phyloP scores from a whole-genome alignment of 2,797 vertebrate species.

The Pseudomugil gertrudae region DNA sequence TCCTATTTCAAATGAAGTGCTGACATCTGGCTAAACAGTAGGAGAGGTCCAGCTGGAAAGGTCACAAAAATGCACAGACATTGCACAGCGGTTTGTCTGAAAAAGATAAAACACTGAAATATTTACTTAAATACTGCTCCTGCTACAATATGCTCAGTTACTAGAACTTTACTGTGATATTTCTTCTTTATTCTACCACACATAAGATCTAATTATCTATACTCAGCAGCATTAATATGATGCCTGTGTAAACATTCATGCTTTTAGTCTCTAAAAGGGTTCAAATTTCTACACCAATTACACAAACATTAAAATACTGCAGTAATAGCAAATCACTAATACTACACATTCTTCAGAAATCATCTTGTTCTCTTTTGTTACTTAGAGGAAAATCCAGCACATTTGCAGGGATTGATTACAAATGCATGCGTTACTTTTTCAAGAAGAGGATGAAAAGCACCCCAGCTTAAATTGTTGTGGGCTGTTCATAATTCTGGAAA shows the following conservation, averaged over 20 bases:
- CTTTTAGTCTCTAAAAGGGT: background rate
- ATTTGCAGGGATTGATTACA: background rate
- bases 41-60: constrained; percentile 49
- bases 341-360: background rate
- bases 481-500: background rate
- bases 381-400: background rate
- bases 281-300: background rate
- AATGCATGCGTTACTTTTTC: background rate
- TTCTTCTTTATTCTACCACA: background rate
- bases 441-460: background rate
- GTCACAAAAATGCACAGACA: constrained; percentile 48
- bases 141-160: background rate
- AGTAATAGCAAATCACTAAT: background rate
- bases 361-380: background rate
- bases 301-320: no score
- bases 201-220: background rate
- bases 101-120: constrained; percentile 23
- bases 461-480: background rate
- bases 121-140: background rate
- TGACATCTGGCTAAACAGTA: constrained; percentile 59
- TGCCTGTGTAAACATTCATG: background rate
- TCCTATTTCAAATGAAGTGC: constrained; percentile 57
- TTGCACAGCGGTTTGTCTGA: constrained; percentile 22
- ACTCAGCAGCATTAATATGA: background rate
- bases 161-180: background rate